Evolutionary conservation across 1,140 invertebrate genomes (phyloP).

Genomic region (Neotoxoptera formosana): DNA sequence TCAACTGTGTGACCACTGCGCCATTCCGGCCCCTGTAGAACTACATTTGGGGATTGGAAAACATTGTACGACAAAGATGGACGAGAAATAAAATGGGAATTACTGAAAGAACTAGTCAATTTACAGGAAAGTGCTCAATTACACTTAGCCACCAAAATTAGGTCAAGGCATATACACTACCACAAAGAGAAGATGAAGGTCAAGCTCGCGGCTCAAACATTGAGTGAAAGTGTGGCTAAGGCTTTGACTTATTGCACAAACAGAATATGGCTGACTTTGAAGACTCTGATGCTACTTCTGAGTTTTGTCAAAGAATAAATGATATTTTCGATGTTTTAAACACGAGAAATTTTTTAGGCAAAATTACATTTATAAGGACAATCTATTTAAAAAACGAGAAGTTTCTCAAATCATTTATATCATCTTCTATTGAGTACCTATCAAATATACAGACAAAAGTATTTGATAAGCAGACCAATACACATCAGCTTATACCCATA

Average conservation of each 20-base stretch:
- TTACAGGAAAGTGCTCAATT: not conserved
- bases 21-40: too few species aligned
- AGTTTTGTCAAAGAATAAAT: slow-evolving; percentile 31
- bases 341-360: not conserved
- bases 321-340: slow-evolving; percentile 50
- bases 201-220: too few species aligned
- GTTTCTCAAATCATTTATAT: too few species aligned
- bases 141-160: not conserved
- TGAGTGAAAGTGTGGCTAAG: not conserved
- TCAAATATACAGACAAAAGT: not conserved
- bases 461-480: not conserved
- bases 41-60: slow-evolving; percentile 14
- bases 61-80: slow-evolving; percentile 48
- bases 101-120: not conserved
- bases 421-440: not conserved
- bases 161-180: not conserved
- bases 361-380: not conserved
- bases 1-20: too few species aligned
- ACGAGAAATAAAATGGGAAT: slow-evolving; percentile 59
- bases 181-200: not conserved
- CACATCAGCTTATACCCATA: not conserved
- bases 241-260: not conserved
- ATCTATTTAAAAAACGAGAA: too few species aligned
- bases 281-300: not conserved
- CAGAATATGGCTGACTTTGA: not conserved